These are phyloP conservation scores for Indicator maculatus DNA, from an alignment of 2,113 vertebrate genomes.

Conservation along the genomic window DNA sequence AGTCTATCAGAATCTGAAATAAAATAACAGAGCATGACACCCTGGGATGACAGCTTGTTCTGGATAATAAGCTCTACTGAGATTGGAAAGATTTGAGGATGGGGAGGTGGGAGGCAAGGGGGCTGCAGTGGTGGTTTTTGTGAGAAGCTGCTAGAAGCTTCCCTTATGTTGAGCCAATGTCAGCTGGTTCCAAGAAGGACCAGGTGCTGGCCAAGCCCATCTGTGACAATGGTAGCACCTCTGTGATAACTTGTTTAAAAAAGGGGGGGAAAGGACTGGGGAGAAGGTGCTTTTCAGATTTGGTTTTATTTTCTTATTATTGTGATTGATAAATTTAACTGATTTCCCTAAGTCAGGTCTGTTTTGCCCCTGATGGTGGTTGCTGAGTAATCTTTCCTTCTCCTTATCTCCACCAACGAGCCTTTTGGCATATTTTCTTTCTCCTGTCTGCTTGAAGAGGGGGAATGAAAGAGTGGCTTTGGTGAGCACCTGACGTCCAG, in stretches of 20 bases:
- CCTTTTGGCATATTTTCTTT: not conserved
- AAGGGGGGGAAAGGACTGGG: rapidly evolving
- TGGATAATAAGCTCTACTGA: not conserved
- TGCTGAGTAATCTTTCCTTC: not conserved
- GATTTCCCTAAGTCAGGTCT: not conserved
- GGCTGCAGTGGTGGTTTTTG: not conserved
- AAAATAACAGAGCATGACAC: not conserved
- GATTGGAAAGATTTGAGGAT: not conserved
- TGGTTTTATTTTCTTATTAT: not conserved
- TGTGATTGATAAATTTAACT: not conserved
- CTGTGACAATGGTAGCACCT: not conserved
- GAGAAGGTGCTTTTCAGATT: not conserved
- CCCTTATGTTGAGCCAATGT: not conserved
- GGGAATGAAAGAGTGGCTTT: not conserved
- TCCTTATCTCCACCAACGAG: not conserved
- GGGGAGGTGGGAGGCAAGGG: no score
- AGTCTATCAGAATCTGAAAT: not conserved
- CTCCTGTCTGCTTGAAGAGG: not conserved
- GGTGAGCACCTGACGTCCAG: not conserved
- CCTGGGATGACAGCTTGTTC: not conserved
- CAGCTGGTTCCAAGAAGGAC: not conserved
- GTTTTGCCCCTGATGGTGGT: not conserved
- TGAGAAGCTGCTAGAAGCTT: not conserved
- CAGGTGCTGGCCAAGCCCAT: not conserved
- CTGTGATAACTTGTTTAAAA: not conserved